These are phyloP conservation scores for Spinibarbus caldwelli DNA, from an alignment of 2,797 vertebrate genomes.

Conservation along the genomic window DNA sequence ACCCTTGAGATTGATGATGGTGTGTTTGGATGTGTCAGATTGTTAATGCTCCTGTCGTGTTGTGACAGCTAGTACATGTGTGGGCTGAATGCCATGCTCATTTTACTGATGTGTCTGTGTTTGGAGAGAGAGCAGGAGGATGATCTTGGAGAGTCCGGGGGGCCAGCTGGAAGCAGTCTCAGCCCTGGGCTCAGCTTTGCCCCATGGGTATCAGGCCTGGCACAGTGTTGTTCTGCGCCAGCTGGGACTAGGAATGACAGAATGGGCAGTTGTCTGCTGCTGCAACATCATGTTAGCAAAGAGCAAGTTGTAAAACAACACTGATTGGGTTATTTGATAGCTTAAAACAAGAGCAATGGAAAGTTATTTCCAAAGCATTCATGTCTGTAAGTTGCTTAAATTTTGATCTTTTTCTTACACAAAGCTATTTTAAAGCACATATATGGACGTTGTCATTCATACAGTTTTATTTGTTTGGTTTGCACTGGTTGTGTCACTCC, in stretches of 20 bases:
- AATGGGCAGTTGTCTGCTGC: conserved; percentile 40
- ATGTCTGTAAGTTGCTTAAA: not conserved
- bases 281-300: conserved; percentile 25
- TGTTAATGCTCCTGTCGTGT: conserved; percentile 50
- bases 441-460: not conserved
- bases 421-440: not conserved
- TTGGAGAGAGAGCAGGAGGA: conserved; percentile 28
- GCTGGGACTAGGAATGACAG: conserved; percentile 39
- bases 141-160: conserved; percentile 44
- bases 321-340: not conserved
- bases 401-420: not conserved
- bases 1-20: conserved; percentile 50
- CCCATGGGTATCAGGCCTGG: conserved; percentile 48
- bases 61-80: conserved; percentile 49
- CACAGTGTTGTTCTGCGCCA: conserved; percentile 21
- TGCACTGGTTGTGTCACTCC: not conserved
- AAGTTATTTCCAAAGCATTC: not conserved
- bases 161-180: conserved; percentile 51
- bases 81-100: conserved; percentile 44
- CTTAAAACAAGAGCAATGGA: not conserved
- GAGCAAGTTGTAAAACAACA: conserved; percentile 19
- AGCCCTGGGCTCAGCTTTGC: conserved; percentile 21
- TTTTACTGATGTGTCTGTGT: conserved; percentile 48
- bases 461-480: not conserved
- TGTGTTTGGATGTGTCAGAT: conserved; percentile 48